Conservation (phyloP, 2,113 vertebrate genomes). For the Triplophysa siluroides region DNA sequence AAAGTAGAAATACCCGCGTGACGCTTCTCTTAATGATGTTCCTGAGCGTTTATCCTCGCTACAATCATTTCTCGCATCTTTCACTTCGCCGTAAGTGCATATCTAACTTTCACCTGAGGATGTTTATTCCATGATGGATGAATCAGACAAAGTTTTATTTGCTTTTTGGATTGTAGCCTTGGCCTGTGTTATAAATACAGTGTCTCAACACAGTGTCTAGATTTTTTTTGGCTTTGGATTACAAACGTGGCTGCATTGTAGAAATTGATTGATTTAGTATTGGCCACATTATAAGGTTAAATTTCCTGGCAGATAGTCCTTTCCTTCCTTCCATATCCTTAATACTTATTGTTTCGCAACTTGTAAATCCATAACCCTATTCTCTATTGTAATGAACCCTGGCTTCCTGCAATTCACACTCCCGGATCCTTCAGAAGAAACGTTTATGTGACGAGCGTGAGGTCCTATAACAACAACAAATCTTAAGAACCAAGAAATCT, state of each 20-base stretch:
- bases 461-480: neutral
- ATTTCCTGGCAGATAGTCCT: conserved; percentile 17
- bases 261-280: conserved; percentile 9
- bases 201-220: neutral
- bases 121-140: neutral
- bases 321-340: conserved; percentile 24
- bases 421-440: conserved; percentile 13
- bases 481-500: neutral
- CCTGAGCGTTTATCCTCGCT: conserved; percentile 6
- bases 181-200: neutral
- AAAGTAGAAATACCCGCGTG: conserved; percentile 19
- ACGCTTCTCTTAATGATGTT: conserved; percentile 34
- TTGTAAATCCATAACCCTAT: conserved; percentile 40
- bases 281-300: conserved; percentile 13
- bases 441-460: neutral
- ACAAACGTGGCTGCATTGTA: neutral
- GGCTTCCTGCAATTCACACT: conserved; percentile 40
- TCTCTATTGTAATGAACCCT: conserved; percentile 44
- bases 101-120: neutral
- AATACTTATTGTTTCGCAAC: conserved; percentile 22
- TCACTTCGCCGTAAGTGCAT: neutral
- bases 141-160: neutral
- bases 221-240: conserved; percentile 2
- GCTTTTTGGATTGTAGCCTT: neutral
- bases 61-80: conserved; percentile 21